phyloP scores from a whole-genome alignment of 2,113 vertebrate genomes.

The Tychaedon coryphoeus region DNA sequence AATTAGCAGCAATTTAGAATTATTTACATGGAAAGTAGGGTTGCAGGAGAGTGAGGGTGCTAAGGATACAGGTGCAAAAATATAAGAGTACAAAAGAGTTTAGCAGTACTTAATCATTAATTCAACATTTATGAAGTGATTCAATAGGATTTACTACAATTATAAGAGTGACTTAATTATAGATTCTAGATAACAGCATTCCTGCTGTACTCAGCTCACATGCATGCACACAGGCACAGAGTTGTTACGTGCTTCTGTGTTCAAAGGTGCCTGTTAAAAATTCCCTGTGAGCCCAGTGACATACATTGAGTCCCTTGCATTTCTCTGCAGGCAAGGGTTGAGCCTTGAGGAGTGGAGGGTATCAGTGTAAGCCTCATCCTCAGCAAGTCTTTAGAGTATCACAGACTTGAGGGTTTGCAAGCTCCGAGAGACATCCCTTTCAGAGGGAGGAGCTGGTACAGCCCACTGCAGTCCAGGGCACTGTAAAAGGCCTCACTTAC shows the following conservation, averaged over 20 bases:
- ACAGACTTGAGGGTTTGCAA: background rate
- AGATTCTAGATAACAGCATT: background rate
- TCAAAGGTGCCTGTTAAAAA: background rate
- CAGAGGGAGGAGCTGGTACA: background rate
- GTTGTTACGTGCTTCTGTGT: background rate
- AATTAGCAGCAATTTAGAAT: background rate
- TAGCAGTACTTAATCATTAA: background rate
- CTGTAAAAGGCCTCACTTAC: background rate
- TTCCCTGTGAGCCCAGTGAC: background rate
- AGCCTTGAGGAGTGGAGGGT: background rate
- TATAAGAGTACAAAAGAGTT: background rate
- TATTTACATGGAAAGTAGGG: background rate
- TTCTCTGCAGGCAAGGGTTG: background rate
- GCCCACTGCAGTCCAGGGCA: background rate
- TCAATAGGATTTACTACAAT: background rate
- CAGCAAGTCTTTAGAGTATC: background rate
- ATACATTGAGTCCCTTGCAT: background rate
- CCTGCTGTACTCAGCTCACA: fast-evolving
- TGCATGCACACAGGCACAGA: background rate
- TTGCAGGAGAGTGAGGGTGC: background rate
- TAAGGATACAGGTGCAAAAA: background rate
- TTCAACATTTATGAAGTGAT: background rate
- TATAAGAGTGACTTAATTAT: background rate
- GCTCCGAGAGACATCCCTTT: fast-evolving
- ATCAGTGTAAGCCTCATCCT: background rate